phyloP scores from a whole-genome alignment of 2,888 invertebrate species.

The Antitype chi region DNA sequence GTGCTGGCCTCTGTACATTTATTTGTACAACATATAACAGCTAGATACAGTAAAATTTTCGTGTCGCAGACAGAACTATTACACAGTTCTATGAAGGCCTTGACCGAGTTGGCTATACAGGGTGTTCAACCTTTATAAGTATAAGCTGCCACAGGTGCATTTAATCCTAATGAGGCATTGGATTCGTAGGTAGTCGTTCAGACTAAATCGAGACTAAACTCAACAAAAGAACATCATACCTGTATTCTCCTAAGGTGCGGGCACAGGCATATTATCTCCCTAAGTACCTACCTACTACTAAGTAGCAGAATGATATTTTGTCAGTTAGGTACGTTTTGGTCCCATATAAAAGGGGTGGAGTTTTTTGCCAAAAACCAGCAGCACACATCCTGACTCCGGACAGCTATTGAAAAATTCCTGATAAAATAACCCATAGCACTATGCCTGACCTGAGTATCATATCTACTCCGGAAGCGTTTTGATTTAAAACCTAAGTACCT shows the following conservation, averaged over 20 bases:
- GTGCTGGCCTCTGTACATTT: too few species aligned
- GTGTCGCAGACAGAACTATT: slow-evolving; percentile 34
- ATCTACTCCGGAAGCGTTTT: neutral
- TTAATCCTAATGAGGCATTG: slow-evolving; percentile 28
- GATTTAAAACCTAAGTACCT: neutral
- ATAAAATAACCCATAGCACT: neutral
- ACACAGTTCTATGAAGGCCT: slow-evolving; percentile 51
- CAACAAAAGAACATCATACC: neutral
- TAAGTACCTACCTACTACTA: too few species aligned
- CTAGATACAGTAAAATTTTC: slow-evolving; percentile 21
- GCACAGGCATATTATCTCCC: neutral
- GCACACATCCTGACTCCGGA: neutral
- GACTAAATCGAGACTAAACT: neutral
- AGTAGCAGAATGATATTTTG: neutral
- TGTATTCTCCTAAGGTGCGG: too few species aligned
- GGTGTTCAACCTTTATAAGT: slow-evolving; percentile 40
- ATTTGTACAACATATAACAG: neutral
- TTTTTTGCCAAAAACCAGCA: neutral
- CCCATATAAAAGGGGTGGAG: too few species aligned
- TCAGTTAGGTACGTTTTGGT: neutral
- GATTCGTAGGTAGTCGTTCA: slow-evolving; percentile 11
- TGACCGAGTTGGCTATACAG: slow-evolving; percentile 47
- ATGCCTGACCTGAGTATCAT: neutral
- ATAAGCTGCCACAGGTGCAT: slow-evolving; percentile 14
- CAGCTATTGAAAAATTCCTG: neutral